Conservation (phyloP, 2,888 invertebrate genomes). For the Plagiodera versicolora region DNA sequence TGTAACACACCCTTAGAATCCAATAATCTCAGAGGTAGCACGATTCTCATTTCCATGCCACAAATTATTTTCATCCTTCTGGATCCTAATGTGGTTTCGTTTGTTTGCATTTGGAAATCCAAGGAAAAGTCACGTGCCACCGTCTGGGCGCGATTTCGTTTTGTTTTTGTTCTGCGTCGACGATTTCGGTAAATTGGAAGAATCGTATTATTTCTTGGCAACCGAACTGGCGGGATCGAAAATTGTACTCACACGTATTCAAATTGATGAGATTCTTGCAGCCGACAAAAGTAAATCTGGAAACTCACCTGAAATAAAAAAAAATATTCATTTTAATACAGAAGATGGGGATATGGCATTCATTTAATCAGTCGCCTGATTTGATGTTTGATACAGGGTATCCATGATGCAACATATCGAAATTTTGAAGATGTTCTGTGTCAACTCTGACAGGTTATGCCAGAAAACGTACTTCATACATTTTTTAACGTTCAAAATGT, state of each 20-base stretch:
- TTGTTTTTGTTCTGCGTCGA: slow-evolving; percentile 10
- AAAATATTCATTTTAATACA: background rate
- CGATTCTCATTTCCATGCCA: slow-evolving; percentile 20
- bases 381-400: no score
- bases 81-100: background rate
- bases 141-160: slow-evolving; percentile 6
- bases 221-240: background rate
- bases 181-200: slow-evolving; percentile 7
- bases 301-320: slow-evolving; percentile 13
- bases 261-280: background rate
- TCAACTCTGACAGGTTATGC: no score
- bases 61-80: slow-evolving; percentile 23
- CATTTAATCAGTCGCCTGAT: no score
- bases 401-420: no score
- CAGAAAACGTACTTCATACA: no score
- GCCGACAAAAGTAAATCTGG: background rate
- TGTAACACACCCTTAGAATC: slow-evolving; percentile 4
- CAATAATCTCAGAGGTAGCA: background rate
- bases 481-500: no score
- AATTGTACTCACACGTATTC: background rate
- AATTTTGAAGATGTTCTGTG: no score
- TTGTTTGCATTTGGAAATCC: slow-evolving; percentile 5
- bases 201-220: background rate
- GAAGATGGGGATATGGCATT: background rate
- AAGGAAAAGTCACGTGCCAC: slow-evolving; percentile 11